Percentiles rank a stretch among this genome's conserved stretches.
phyloP scores from a whole-genome alignment of 1,140 invertebrate genomes.

The Drosophila paulistorum region DNA sequence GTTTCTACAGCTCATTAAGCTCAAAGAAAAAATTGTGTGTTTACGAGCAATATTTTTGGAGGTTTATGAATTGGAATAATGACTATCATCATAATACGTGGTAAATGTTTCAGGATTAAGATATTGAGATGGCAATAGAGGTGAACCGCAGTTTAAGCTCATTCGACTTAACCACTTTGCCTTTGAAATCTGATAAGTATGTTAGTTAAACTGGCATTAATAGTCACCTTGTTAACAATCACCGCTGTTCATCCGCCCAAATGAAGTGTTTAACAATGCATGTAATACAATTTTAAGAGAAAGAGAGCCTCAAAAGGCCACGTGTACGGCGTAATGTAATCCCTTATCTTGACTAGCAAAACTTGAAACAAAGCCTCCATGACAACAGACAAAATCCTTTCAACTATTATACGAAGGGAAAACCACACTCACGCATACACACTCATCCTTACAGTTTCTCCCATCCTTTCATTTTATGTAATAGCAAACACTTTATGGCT shows the following conservation, averaged over 20 bases:
- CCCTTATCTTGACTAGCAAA: conserved; percentile 12
- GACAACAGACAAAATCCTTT: conserved; percentile 26
- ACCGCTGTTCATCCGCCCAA: not conserved
- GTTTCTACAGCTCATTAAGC: conserved; percentile 7
- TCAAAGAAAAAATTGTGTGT: too few species aligned
- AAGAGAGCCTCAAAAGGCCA: not conserved
- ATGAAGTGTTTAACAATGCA: conserved; percentile 7
- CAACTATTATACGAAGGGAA: conserved; percentile 34
- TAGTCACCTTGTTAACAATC: not conserved
- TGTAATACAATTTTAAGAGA: not conserved
- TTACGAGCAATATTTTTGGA: not conserved
- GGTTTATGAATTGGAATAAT: not conserved
- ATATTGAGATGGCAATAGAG: not conserved
- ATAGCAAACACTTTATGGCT: conserved; percentile 54
- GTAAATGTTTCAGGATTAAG: not conserved
- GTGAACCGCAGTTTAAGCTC: too few species aligned
- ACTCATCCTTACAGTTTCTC: not conserved
- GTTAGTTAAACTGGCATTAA: not conserved
- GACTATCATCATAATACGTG: not conserved
- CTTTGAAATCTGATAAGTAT: not conserved
- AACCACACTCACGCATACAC: conserved; percentile 18
- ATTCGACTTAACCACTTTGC: too few species aligned
- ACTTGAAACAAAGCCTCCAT: conserved; percentile 14
- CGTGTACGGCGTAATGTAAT: conserved; percentile 1
- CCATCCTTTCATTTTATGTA: not conserved